Base-by-base conservation (phyloP, 2,888 invertebrate species). In the Tinea semifulvella region DNA sequence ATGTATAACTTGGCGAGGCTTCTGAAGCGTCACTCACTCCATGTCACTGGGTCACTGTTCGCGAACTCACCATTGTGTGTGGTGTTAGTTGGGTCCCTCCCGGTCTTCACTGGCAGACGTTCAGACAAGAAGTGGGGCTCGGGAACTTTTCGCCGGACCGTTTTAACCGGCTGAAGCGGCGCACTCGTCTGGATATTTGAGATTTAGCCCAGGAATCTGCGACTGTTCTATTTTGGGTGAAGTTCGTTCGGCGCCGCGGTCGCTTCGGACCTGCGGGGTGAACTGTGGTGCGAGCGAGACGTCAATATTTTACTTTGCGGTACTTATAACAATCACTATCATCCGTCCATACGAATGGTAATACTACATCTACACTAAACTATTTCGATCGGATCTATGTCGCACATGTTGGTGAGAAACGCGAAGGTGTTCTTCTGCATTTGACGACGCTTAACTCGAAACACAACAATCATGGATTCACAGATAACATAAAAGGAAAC, bases 51-150 rank as follows among this genome's bases (percentile, higher is more conserved):
- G 64, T 71, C 76, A 76, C 77, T 72, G 69, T 63, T 68, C 65
- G 61, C 63, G 63, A 69, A 81, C 86, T 86, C 86, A 86, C 86
- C 86, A 86, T 85, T 85, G 84, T 85, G 84, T 84, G 82, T 77
- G 84, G 81, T 84, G 84, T 80, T 83, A 76, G 83, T 81, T 81
- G 77, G 77, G 79, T 81, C 80, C 79, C 79, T 82, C 81, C 82
- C 77, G 84, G 80, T 85, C 87, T 86, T 86, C 85, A 85, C 87
- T 85, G 86, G 86, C 85, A 85, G 87, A 84, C 85, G 86, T 77
- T 83, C 85, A 82, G 85, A 88, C 87, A 86, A 88, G 88, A 87
- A 89, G 88, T 89, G 89, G 87, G 85, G 85, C 85, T 83, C 81
- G 73, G 82, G 80, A 82, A 80, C 82, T 82, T 83, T 83, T 83